phyloP scores from a whole-genome alignment of 2,888 invertebrate genomes.

The Germaria angustata region DNA sequence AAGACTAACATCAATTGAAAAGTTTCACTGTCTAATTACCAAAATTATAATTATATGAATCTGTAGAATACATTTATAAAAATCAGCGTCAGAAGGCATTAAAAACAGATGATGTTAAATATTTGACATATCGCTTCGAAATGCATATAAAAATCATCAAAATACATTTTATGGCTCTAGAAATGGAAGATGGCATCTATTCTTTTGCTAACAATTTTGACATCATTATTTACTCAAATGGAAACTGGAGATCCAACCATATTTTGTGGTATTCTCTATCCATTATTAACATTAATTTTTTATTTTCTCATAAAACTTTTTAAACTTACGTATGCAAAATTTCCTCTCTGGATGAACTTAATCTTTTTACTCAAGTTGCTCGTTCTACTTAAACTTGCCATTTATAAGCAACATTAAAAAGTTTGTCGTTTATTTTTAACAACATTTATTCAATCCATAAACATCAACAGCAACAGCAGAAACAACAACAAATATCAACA shows the following conservation, averaged over 20 bases:
- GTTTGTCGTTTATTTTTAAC: constrained; percentile 42
- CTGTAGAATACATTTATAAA: too few species aligned
- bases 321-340: not conserved
- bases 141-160: too few species aligned
- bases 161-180: too few species aligned
- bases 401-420: constrained; percentile 47
- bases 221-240: not conserved
- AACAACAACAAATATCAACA: not conserved
- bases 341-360: not conserved
- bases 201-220: not conserved
- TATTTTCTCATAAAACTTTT: not conserved
- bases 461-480: constrained; percentile 8
- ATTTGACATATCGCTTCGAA: too few species aligned
- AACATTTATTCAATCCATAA: constrained; percentile 47
- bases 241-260: too few species aligned
- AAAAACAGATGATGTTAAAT: too few species aligned
- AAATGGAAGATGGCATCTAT: too few species aligned
- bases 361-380: not conserved
- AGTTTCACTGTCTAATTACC: too few species aligned
- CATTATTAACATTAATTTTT: not conserved
- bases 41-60: too few species aligned
- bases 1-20: too few species aligned
- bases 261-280: not conserved
- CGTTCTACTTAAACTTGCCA: constrained; percentile 17
- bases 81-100: too few species aligned